Base-by-base conservation (phyloP, 2,797 vertebrate genomes). In the Agapornis canus region DNA sequence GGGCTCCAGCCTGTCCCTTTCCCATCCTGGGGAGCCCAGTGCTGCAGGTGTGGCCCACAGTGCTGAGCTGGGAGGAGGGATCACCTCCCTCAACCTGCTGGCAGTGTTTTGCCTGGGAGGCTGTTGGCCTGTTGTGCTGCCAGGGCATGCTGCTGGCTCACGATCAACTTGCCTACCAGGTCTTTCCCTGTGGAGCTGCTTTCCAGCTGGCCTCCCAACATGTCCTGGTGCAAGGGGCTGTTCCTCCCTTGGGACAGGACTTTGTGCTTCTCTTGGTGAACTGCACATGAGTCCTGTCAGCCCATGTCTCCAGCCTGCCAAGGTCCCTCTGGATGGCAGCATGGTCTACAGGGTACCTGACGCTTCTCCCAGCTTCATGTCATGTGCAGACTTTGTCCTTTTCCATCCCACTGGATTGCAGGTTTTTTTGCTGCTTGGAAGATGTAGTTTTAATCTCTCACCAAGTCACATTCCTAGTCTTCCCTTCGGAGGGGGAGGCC, bases 1-100 rank as follows among this genome's bases (percentile, higher is more conserved):
- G 51, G 45, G 19, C 68, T 51, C 29, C 32, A 25, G 26, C 13
- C 2, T 10, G 47, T 37, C 57, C 13, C 0, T 43, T 16, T 31
- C n/a, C 25, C 8, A n/a, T 19, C 12, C 29, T 57, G 69, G 61
- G 61, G 65, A 61, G 32, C 47, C 31, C 17, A 18, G 86, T 31
- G 40, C 40, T 54, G 54, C 54, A 48, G 43, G 19, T 12, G 13
- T 10, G 29, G 39, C 59, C 32, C 1, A 2, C 3, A 0, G 15
- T 3, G 27, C 39, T 21, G 68, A 29, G 29, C 39, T 3, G 1
- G 39, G n/a, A 20, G 59, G n/a, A 57, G 32, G 32, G 32, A 57
- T 57, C 56, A 35, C 32, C 32, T 57, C 56, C 32, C 56, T 57
- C 22, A 32, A 23, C 54, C 14, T 57, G 54, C n/a, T 57, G 54